phyloP scores from a whole-genome alignment of 2,888 invertebrate genomes.

The Megamerina dolium region DNA sequence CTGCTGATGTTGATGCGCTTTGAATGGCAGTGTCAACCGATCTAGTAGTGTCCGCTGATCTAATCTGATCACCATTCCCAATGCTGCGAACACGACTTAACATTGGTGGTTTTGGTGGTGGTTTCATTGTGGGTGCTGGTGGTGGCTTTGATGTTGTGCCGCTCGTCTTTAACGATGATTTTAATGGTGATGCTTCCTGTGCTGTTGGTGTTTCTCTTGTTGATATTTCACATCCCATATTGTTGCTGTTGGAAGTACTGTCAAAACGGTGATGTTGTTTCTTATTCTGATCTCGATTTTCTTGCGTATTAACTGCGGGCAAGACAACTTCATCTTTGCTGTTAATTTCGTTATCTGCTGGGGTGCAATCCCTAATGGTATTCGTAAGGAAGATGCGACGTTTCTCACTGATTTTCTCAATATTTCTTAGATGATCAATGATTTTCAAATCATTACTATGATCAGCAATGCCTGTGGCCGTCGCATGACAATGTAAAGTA shows the following conservation, averaged over 20 bases:
- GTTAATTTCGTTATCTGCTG: slow-evolving; percentile 20
- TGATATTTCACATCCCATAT: not conserved
- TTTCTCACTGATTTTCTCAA: slow-evolving; percentile 38
- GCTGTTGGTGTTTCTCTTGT: slow-evolving; percentile 3
- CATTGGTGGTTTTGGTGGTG: slow-evolving; percentile 43
- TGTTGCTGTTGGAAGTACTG: not conserved
- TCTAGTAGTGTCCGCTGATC: not conserved
- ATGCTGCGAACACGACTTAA: slow-evolving; percentile 38
- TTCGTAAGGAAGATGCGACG: slow-evolving; percentile 33
- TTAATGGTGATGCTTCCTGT: slow-evolving; percentile 10
- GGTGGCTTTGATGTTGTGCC: slow-evolving; percentile 28
- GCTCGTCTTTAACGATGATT: too few species aligned
- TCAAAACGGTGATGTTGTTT: slow-evolving; percentile 16
- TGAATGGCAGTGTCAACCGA: slow-evolving; percentile 1
- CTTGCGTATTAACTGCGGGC: not conserved
- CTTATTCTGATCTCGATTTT: slow-evolving; percentile 1
- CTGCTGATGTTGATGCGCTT: not conserved
- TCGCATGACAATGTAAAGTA: too few species aligned
- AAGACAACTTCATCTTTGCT: slow-evolving; percentile 2
- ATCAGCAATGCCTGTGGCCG: too few species aligned
- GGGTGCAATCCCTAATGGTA: slow-evolving; percentile 28
- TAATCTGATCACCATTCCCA: slow-evolving; percentile 28
- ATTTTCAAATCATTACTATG: slow-evolving; percentile 34
- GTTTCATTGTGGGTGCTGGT: slow-evolving; percentile 38
- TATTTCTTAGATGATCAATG: slow-evolving; percentile 31